These are phyloP conservation scores for Acanthornis magna DNA, from an alignment of 2,797 vertebrate species.

Conservation along the genomic window DNA sequence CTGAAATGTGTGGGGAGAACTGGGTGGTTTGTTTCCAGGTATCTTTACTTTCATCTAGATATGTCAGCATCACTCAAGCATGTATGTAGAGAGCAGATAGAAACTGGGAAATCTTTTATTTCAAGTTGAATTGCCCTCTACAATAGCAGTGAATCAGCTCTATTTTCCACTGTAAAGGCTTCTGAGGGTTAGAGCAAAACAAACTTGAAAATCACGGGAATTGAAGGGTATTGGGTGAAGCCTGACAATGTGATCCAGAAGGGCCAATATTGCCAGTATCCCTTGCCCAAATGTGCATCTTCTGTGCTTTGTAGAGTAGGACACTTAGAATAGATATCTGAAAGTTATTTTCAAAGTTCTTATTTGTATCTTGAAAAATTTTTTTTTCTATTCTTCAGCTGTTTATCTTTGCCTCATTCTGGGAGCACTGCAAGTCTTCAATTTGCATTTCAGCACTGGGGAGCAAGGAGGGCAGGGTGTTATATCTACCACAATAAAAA, in stretches of 20 bases:
- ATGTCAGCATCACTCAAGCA: neutral
- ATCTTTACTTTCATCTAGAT: neutral
- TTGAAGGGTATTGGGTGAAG: neutral
- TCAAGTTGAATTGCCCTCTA: neutral
- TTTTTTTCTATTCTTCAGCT: neutral
- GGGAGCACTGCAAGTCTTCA: neutral
- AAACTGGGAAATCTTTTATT: neutral
- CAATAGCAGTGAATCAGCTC: neutral
- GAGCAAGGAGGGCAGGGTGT: neutral
- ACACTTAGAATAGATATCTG: accelerated
- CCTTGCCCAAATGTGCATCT: neutral
- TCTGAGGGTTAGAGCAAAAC: neutral
- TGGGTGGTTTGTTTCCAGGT: neutral
- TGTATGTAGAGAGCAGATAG: neutral
- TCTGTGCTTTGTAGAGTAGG: neutral
- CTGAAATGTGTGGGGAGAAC: neutral
- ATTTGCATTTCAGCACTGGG: neutral
- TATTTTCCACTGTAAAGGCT: neutral
- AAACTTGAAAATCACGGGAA: neutral
- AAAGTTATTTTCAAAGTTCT: neutral
- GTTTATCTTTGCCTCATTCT: neutral
- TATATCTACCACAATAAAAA: too few species aligned
- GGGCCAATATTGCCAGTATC: neutral
- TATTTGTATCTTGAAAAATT: neutral
- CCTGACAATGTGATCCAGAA: too few species aligned